Base-by-base conservation (phyloP, 1,140 invertebrate species). In the Cotesia glomerata region DNA sequence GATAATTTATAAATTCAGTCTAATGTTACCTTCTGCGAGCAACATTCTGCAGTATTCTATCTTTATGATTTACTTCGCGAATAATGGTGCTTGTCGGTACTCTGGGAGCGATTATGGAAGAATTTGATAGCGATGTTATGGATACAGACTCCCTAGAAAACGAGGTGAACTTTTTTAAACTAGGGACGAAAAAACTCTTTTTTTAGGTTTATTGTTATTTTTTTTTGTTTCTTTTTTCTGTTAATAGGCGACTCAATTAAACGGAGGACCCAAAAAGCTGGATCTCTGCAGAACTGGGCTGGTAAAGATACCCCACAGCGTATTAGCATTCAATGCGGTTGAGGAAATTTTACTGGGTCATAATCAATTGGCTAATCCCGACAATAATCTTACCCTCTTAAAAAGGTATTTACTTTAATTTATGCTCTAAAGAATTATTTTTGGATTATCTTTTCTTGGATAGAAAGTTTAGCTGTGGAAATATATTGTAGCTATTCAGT, bases 321-420 rank as follows among this genome's bases (percentile, higher is more conserved):
- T 80, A 72, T 51, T 83, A 54, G 81, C 84, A n/a, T 87, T 86
- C 58, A 74, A 78, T 8, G 83, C 76, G 18, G 79, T 89, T 36
- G 89, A 90, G 75, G 88, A 91, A 68, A 76, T 91, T 52, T 83
- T 88, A 34, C 79, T 90, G 16, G 88, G 87, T 72, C 86, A 88
- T 62, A 90, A 90, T 66, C 88, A 88, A 67, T 83, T 89, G 18
- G 73, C 77, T 34, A 79, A 80, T 68, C 26, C 63, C 35, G 78
- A 86, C 71, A 84, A 79, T 54, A 86, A 88, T 76, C 75, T 87
- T 11, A 62, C 61, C 2, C 68, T 87, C 45, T 74, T 87, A 58
- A 77, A 81, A 65, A 82, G 84, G 86, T 85, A 82, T 62, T 67
- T 69, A 61, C 2, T 64, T 49, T 58, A 45, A 18, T 62, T 39